These are phyloP conservation scores for Papilio aristodemus DNA, from an alignment of 1,140 invertebrate species.

Conservation along the genomic window DNA sequence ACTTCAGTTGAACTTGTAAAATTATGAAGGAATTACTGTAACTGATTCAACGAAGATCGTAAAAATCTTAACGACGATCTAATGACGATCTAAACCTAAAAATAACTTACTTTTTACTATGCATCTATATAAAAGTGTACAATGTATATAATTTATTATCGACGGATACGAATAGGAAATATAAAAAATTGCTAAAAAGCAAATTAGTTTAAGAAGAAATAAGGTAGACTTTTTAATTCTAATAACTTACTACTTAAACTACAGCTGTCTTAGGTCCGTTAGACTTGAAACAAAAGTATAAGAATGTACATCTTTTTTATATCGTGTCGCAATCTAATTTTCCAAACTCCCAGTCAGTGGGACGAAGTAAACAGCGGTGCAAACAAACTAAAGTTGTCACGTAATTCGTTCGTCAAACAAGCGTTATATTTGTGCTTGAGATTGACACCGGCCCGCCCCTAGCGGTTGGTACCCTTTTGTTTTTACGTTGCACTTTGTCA, in stretches of 20 bases:
- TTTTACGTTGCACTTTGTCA: constrained; percentile 65
- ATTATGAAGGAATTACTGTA: no score
- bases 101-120: no score
- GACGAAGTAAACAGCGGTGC: constrained; percentile 50
- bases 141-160: no score
- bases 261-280: background rate
- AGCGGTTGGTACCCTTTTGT: constrained; percentile 54
- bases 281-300: background rate
- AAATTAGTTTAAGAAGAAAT: no score
- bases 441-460: constrained; percentile 67
- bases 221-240: no score
- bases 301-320: constrained; percentile 39
- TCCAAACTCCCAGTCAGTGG: constrained; percentile 44
- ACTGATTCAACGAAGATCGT: no score
- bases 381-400: constrained; percentile 63
- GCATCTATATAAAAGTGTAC: no score
- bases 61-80: no score
- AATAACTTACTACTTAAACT: no score
- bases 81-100: background rate
- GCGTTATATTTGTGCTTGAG: constrained; percentile 65
- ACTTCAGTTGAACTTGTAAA: no score
- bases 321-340: constrained; percentile 51
- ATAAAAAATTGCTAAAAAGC: no score
- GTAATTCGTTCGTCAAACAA: constrained; percentile 75
- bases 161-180: no score